Conservation (phyloP, 2,888 invertebrate genomes). For the Operophtera brumata region DNA sequence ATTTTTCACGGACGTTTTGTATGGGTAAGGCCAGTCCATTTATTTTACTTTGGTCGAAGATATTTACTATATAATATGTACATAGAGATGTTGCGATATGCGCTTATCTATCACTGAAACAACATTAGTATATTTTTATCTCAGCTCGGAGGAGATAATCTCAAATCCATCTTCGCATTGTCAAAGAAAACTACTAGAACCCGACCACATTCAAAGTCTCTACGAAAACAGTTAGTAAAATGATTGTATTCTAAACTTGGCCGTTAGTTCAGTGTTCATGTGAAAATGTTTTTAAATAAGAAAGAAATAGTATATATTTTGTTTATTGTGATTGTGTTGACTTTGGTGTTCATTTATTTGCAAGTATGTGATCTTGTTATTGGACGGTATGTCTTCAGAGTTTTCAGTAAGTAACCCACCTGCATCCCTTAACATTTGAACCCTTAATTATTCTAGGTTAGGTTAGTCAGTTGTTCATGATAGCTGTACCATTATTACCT, state of each 20-base stretch:
- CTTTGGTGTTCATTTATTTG: conserved; percentile 58
- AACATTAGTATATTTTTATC: neutral
- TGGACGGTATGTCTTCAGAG: conserved; percentile 52
- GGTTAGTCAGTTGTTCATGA: too few species aligned
- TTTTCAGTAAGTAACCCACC: conserved; percentile 59
- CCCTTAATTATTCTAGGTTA: too few species aligned
- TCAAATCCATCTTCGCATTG: conserved; percentile 6
- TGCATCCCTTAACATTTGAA: neutral
- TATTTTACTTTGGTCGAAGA: too few species aligned
- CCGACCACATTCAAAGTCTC: neutral
- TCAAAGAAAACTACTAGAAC: conserved; percentile 2
- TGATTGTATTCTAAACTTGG: neutral
- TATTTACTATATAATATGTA: neutral
- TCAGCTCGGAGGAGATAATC: conserved; percentile 7
- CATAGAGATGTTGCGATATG: too few species aligned
- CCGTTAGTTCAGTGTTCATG: neutral
- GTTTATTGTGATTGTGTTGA: conserved; percentile 47
- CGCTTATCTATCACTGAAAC: neutral
- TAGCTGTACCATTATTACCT: too few species aligned
- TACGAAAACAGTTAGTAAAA: neutral
- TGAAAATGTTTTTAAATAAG: conserved; percentile 53
- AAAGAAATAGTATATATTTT: conserved; percentile 57
- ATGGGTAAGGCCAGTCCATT: too few species aligned
- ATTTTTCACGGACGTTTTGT: too few species aligned
- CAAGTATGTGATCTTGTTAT: conserved; percentile 63